Evolutionary conservation across 37 sponge, comb jelly and placozoan species (phyloP).

Genomic region (Petrosia ficiformis): DNA sequence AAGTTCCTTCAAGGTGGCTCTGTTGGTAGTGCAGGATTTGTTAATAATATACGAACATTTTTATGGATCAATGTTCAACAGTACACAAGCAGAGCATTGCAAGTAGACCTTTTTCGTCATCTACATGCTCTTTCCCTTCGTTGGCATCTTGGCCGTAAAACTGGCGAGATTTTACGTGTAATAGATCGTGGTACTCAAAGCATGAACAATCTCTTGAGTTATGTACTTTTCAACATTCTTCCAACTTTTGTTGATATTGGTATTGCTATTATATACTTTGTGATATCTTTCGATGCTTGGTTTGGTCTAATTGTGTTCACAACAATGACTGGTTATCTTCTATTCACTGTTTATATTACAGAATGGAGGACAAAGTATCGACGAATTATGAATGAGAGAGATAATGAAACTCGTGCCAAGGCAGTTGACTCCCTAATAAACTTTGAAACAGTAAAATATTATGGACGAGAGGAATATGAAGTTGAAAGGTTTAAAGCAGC

Average conservation of each 20-base stretch:
- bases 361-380: constrained; percentile 95
- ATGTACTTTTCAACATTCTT: constrained; percentile 90
- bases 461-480: constrained; percentile 90
- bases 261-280: constrained; percentile 93
- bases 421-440: constrained; percentile 97
- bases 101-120: constrained; percentile 79
- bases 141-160: constrained; percentile 96
- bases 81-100: constrained; percentile 80
- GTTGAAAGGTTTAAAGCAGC: constrained; percentile 69
- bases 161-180: constrained; percentile 92
- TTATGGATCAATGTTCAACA: constrained; percentile 95
- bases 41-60: constrained; percentile 72
- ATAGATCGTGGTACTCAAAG: constrained; percentile 92
- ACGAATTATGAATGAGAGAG: constrained; percentile 89
- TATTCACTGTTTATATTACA: constrained; percentile 90
- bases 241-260: constrained; percentile 93
- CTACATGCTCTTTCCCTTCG: constrained; percentile 91
- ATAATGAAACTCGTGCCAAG: constrained; percentile 78
- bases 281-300: constrained; percentile 95
- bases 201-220: constrained; percentile 87
- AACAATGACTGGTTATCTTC: constrained; percentile 83
- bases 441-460: constrained; percentile 99
- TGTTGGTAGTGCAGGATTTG: constrained; percentile 75
- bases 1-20: constrained; percentile 80
- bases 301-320: constrained; percentile 95